Evolutionary conservation across 2,113 vertebrate genomes (phyloP), one percentile per base, ranked within the genome.

Genomic region (Festucalex cinctus): DNA sequence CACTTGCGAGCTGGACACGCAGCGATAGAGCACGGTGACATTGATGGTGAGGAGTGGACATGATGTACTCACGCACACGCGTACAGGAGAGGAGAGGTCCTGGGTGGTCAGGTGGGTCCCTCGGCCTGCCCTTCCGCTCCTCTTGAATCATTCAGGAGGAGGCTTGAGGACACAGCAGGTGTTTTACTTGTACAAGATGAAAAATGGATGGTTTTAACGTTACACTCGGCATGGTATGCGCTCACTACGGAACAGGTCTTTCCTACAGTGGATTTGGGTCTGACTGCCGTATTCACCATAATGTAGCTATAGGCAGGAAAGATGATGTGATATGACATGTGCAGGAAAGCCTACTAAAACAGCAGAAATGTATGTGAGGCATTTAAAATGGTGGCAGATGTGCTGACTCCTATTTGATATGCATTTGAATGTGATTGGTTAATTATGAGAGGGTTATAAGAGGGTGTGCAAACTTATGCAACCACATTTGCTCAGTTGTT

Each of bases 61-160:
- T 48, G 51, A 35, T 66, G 68, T 46, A 49, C 24, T 10, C 10
- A 60, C 49, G 19, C 65, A 39, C 20, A 59, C 36, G 22, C 54
- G 58, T 24, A 66, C 28, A 64, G 13, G 41, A 16, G 61, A 35
- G 36, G 19, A 53, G 59, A 64, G 56, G 56, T 67, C 26, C 28
- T 81, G 53, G 67, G 77, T 71, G 80, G 66, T 77, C 83, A 73
- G 56, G 48, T 49, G 71, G 43, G 62, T 71, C 75, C 66, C 60
- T 60, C 69, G 73, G 66, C 76, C 61, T 74, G 73, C 54, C 73
- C 75, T 79, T 66, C 75, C 67, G 62, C 79, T 72, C 59, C 73
- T 68, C 41, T 83, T 89, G 68, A 91, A 91, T 90, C 76, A 88
- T 90, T 91, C 49, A 88, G 44, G 37, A 78, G 61, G 35, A 71